phyloP scores from a whole-genome alignment of 2,888 invertebrate genomes.

The Dugesia japonica region DNA sequence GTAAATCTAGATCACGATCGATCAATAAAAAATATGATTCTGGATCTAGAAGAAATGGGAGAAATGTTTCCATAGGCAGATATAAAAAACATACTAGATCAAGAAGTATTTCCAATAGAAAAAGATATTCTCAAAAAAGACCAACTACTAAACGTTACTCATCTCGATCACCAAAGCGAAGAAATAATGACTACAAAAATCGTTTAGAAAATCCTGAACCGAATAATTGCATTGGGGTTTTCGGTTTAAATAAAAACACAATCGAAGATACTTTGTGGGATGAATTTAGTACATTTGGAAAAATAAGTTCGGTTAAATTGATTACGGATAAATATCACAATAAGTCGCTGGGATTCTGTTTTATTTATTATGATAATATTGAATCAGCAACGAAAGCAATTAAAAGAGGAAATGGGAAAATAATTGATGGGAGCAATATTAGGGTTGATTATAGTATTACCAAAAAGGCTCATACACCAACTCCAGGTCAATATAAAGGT shows the following conservation, averaged over 20 bases:
- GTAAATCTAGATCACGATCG: no score
- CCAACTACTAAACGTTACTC: neutral
- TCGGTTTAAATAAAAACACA: slow-evolving; percentile 78
- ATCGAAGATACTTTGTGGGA: slow-evolving; percentile 53
- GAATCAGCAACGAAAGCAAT: slow-evolving; percentile 55
- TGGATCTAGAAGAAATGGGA: no score
- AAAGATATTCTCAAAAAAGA: neutral
- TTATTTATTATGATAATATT: neutral
- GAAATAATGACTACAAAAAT: neutral
- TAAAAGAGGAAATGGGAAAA: slow-evolving; percentile 77
- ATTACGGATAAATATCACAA: neutral
- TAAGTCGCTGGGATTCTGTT: neutral
- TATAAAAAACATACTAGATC: no score
- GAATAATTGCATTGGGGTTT: slow-evolving; percentile 75
- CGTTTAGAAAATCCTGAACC: slow-evolving; percentile 69
- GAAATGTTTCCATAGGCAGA: no score
- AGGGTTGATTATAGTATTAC: slow-evolving; percentile 88
- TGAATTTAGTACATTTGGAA: neutral
- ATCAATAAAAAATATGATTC: no score
- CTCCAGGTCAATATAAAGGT: slow-evolving; percentile 89
- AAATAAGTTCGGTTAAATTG: neutral
- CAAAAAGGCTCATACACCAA: slow-evolving; percentile 82
- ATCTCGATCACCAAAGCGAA: no score
- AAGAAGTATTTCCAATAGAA: no score
- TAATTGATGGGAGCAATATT: slow-evolving; percentile 76